These are phyloP conservation scores for Drosophila siamana DNA, from an alignment of 2,888 invertebrate species.

Conservation along the genomic window DNA sequence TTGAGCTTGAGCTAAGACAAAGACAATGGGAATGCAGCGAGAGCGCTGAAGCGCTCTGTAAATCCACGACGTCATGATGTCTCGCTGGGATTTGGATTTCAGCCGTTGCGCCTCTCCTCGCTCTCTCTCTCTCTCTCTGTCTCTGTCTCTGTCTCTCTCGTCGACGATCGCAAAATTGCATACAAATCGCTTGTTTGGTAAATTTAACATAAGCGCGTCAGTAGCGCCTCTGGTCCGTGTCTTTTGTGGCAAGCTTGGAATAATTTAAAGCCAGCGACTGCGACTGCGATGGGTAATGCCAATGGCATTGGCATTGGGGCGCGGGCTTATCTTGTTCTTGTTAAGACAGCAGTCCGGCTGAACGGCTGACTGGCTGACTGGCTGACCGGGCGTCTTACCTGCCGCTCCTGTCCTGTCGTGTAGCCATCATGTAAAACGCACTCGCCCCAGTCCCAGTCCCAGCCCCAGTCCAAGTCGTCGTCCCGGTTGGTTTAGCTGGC, in stretches of 20 bases:
- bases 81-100: slow-evolving; percentile 82
- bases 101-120: slow-evolving; percentile 23
- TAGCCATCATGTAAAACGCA: slow-evolving; percentile 77
- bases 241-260: slow-evolving; percentile 70
- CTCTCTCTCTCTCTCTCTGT: neutral
- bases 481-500: too few species aligned
- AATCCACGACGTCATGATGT: slow-evolving; percentile 82
- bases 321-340: slow-evolving; percentile 71
- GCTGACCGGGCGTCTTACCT: slow-evolving; percentile 14
- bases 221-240: slow-evolving; percentile 75
- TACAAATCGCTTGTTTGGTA: slow-evolving; percentile 84
- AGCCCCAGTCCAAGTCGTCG: too few species aligned
- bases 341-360: slow-evolving; percentile 49
- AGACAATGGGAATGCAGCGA: slow-evolving; percentile 35
- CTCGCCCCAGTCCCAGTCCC: slow-evolving; percentile 34
- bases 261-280: slow-evolving; percentile 64
- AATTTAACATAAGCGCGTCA: slow-evolving; percentile 80
- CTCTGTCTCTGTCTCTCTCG: slow-evolving; percentile 7
- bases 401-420: slow-evolving; percentile 77
- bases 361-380: slow-evolving; percentile 33
- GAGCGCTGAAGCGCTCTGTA: slow-evolving; percentile 40
- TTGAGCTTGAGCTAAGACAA: slow-evolving; percentile 19
- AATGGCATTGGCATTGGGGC: slow-evolving; percentile 31
- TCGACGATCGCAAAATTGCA: slow-evolving; percentile 71
- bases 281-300: slow-evolving; percentile 30